phyloP scores from a whole-genome alignment of 2,113 vertebrate species.

The Rhinogobius similis region DNA sequence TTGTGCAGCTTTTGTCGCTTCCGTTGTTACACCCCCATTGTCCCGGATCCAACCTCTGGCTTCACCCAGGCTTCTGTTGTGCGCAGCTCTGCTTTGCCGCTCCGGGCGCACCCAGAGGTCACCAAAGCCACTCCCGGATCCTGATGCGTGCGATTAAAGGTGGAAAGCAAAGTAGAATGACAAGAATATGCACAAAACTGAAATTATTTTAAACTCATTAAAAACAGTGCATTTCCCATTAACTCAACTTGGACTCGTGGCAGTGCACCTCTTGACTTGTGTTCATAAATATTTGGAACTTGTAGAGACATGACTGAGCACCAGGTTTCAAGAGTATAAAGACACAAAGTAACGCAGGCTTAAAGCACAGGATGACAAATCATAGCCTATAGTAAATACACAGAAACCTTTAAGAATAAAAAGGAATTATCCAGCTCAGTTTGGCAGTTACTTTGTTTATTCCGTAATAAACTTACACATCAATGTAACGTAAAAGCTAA shows the following conservation, averaged over 20 bases:
- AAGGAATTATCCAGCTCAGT: background rate
- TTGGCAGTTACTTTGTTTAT: conserved; percentile 3
- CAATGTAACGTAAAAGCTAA: background rate
- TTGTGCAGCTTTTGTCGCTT: conserved; percentile 12
- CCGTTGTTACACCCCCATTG: conserved; percentile 62
- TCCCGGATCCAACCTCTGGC: conserved; percentile 54
- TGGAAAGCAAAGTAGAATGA: conserved; percentile 8
- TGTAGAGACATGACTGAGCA: conserved; percentile 40
- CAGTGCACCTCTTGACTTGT: background rate
- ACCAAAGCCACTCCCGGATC: conserved; percentile 65
- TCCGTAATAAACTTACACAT: background rate
- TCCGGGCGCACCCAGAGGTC: conserved; percentile 63
- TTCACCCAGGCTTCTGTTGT: conserved; percentile 20
- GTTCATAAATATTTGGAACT: conserved; percentile 1
- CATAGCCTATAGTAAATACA: no score
- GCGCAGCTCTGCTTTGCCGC: conserved; percentile 43
- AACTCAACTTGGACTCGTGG: background rate
- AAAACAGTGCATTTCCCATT: background rate
- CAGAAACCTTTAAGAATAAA: background rate
- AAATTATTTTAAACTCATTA: background rate
- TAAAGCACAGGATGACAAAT: background rate
- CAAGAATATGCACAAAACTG: background rate
- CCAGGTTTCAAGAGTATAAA: background rate
- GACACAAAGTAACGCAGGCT: background rate
- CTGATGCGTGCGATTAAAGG: conserved; percentile 37